Percentiles rank a stretch among this genome's conserved stretches.
Conservation (phyloP, 2,113 vertebrate genomes). For the Caranx ignobilis region DNA sequence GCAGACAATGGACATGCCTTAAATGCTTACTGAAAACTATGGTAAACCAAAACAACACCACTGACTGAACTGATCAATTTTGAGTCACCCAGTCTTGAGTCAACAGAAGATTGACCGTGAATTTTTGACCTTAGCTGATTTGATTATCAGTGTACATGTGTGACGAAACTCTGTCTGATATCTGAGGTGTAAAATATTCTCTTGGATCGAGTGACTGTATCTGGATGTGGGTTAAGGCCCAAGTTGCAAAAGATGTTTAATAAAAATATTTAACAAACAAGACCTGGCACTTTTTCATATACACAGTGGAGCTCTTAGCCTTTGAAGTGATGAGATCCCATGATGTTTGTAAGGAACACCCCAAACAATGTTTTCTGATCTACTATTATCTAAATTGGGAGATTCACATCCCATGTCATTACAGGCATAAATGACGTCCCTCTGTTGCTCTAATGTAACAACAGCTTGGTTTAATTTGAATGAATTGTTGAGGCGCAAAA, state of each 20-base stretch:
- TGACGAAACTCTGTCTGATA: background rate
- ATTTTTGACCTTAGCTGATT: slow-evolving; percentile 13
- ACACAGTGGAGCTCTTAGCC: background rate
- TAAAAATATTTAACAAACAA: slow-evolving; percentile 7
- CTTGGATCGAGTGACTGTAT: background rate
- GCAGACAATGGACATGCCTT: slow-evolving; percentile 34
- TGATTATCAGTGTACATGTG: background rate
- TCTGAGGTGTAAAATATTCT: background rate
- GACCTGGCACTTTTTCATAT: background rate
- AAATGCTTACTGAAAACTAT: slow-evolving; percentile 17
- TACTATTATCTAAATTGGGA: too few relatives aligned
- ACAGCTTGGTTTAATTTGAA: slow-evolving; percentile 6
- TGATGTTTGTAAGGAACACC: background rate
- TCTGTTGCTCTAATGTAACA: background rate
- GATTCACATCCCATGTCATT: too few relatives aligned
- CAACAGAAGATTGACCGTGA: background rate
- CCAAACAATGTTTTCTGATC: background rate
- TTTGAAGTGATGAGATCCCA: background rate
- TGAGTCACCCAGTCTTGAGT: slow-evolving; percentile 21
- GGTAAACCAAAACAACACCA: slow-evolving; percentile 35
- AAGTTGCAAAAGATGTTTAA: background rate
- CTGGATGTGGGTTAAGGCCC: background rate
- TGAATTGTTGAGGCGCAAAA: background rate
- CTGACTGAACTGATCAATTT: slow-evolving; percentile 23
- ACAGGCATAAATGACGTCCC: background rate